Evolutionary conservation across 2,888 invertebrate genomes (phyloP), one percentile per base, ranked within the genome.

Genomic region (Pammene fasciana): DNA sequence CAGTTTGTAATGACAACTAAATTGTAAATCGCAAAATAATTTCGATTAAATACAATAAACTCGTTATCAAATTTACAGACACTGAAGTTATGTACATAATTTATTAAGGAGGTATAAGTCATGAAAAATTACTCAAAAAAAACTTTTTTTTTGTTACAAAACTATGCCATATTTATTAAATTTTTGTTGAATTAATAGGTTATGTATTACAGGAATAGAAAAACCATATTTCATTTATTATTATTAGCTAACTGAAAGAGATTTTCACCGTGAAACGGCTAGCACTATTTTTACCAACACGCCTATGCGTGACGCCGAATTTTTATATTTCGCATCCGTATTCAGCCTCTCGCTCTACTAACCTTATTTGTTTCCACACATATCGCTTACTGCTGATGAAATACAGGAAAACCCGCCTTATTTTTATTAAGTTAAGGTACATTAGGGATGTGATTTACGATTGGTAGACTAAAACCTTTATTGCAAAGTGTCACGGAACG

Each of bases 401-500:
- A 59, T 67, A 64, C 62, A 68, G 67, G 38, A 75, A 75, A 50
- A 64, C 74, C 41, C 71, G 67, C 80, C 74, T 72, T 85, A 81
- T 75, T 13, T 1, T 10, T 16, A 34, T 43, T 0, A 0, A 0
- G 11, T 67, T 82, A 82, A 75, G 78, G 77, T 72, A 52, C n/a
- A 34, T 13, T 16, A 14, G 14, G 38, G 73, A 72, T 74, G 64
- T 57, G 71, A 71, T 74, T 60, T 56, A 67, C 67, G 81, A 73
- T 78, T 74, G 73, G 70, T 65, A 75, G 73, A 74, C 76, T 75
- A 74, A 81, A 79, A 78, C 79, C 82, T 86, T 90, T 90, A 90
- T 89, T 87, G 86, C 85, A 78, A 81, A 82, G 81, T 86, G 87
- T 88, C 90, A 90, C 90, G 90, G 80, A 85, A 87, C 81, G 85